phyloP scores from a whole-genome alignment of 2,888 invertebrate genomes.

The Tryphoninae sp. region DNA sequence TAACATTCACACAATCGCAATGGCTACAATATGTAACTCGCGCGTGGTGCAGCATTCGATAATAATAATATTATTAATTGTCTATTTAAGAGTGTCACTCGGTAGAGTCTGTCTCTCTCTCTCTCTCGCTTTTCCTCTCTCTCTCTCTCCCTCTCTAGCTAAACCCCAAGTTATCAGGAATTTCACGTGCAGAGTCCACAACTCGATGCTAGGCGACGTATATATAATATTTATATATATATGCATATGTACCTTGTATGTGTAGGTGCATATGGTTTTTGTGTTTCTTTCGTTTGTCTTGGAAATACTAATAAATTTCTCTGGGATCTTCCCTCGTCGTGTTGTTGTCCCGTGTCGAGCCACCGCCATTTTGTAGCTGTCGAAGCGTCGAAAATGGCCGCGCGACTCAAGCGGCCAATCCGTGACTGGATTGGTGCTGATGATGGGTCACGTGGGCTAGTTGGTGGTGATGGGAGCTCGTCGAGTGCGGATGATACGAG shows the following conservation, averaged over 20 bases:
- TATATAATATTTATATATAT: constrained; percentile 63
- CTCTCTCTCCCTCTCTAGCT: constrained; percentile 12
- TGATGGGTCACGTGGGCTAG: constrained; percentile 76
- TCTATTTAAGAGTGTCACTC: constrained; percentile 61
- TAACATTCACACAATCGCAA: constrained; percentile 54
- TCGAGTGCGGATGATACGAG: constrained; percentile 68
- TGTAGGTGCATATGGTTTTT: constrained; percentile 48
- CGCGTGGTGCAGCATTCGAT: constrained; percentile 57
- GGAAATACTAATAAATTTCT: constrained; percentile 52
- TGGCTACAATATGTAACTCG: constrained; percentile 46
- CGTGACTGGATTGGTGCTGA: constrained; percentile 79
- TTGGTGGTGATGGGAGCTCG: constrained; percentile 72
- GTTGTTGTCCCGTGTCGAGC: background rate
- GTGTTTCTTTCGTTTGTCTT: constrained; percentile 21
- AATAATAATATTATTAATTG: constrained; percentile 62
- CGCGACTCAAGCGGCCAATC: constrained; percentile 77
- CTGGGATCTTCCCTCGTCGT: constrained; percentile 47
- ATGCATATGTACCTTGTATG: constrained; percentile 62
- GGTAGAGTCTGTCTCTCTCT: constrained; percentile 55
- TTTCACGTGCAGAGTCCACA: constrained; percentile 59
- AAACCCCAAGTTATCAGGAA: constrained; percentile 31
- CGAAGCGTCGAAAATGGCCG: background rate
- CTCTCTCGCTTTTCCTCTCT: constrained; percentile 28
- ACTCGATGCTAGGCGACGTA: constrained; percentile 61
- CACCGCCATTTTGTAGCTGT: background rate